Conservation (phyloP, 2,113 vertebrate genomes). For the Tetrax tetrax region DNA sequence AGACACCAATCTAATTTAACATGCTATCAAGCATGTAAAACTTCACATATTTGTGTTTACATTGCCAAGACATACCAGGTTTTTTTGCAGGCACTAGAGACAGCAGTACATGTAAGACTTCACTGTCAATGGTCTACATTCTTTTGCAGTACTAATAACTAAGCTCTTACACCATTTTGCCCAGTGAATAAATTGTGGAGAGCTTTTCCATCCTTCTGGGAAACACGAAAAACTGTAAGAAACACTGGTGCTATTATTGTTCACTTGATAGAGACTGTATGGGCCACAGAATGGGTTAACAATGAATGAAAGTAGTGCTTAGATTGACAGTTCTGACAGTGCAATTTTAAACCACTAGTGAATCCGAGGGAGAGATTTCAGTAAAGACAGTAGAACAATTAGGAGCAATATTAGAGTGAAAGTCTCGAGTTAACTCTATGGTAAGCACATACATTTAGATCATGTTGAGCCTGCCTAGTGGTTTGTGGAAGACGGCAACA, state of each 20-base stretch:
- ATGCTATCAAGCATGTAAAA: not conserved
- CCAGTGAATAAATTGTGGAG: not conserved
- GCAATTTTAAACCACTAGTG: not conserved
- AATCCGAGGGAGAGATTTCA: not conserved
- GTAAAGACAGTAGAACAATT: not conserved
- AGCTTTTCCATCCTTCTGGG: not conserved
- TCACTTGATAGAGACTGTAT: not conserved
- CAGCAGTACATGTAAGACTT: not conserved
- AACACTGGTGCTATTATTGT: not conserved
- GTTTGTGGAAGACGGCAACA: not conserved
- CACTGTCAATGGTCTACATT: not conserved
- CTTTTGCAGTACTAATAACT: not conserved
- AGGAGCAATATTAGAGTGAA: not conserved
- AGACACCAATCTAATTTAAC: not conserved
- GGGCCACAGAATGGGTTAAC: not conserved
- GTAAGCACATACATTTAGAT: not conserved
- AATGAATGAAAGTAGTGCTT: not conserved
- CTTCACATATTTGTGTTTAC: not conserved
- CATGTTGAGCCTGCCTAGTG: not conserved
- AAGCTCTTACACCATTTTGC: not conserved
- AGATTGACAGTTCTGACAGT: not conserved
- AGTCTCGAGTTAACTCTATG: not conserved
- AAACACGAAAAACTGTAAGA: not conserved
- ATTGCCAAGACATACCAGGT: not conserved
- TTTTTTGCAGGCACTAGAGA: not conserved